These are phyloP conservation scores for Morus bassanus DNA, from an alignment of 2,797 vertebrate species.

Conservation along the genomic window DNA sequence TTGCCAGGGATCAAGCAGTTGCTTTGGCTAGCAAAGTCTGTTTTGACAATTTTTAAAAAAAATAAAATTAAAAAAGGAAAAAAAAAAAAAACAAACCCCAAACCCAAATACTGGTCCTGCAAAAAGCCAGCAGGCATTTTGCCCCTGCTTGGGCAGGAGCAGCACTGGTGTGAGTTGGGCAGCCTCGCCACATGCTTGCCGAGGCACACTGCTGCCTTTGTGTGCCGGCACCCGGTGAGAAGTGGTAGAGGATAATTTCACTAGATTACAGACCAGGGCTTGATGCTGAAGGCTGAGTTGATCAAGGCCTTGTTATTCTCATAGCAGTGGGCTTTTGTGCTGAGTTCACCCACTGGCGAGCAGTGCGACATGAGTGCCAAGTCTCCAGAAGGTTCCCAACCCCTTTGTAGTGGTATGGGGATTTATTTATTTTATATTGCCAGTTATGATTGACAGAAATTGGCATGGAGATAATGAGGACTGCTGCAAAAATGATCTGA, in stretches of 20 bases:
- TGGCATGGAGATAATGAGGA: conserved; percentile 44
- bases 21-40: neutral
- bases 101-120: neutral
- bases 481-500: neutral
- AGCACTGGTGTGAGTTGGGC: fast-evolving
- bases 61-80: no score
- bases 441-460: conserved; percentile 43
- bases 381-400: neutral
- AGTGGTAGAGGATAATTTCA: neutral
- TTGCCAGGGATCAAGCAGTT: neutral
- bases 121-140: neutral
- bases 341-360: neutral
- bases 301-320: neutral
- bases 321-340: neutral
- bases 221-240: fast-evolving
- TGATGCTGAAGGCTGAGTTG: neutral
- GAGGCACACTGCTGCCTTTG: neutral
- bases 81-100: neutral
- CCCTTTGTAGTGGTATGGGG: neutral
- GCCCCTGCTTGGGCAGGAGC: neutral
- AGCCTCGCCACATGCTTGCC: fast-evolving
- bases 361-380: neutral
- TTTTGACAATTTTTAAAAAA: neutral
- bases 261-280: neutral
- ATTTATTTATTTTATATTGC: neutral